These are phyloP conservation scores for Chouioia cunea DNA, from an alignment of 2,888 invertebrate species.

Conservation along the genomic window DNA sequence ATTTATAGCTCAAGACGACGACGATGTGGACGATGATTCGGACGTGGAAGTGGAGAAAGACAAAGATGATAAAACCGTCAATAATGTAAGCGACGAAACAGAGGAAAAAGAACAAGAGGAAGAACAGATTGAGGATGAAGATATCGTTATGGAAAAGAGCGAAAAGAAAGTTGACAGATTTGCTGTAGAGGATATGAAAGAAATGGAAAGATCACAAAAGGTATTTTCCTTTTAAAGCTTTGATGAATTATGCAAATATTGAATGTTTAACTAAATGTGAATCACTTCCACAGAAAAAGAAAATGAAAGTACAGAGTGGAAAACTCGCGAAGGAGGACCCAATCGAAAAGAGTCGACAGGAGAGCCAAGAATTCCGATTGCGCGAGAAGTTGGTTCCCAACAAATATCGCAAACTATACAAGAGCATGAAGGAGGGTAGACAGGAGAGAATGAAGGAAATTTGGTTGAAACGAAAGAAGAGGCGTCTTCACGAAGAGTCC, in stretches of 20 bases:
- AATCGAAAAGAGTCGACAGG: slow-evolving; percentile 73
- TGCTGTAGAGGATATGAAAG: slow-evolving; percentile 50
- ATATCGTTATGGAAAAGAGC: slow-evolving; percentile 54
- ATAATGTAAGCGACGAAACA: slow-evolving; percentile 37
- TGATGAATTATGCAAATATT: not conserved
- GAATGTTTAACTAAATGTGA: not conserved
- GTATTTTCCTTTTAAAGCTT: slow-evolving; percentile 15
- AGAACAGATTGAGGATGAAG: slow-evolving; percentile 44
- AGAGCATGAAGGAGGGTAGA: slow-evolving; percentile 79
- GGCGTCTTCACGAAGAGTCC: slow-evolving; percentile 78
- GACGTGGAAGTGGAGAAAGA: slow-evolving; percentile 17
- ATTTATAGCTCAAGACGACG: slow-evolving; percentile 36
- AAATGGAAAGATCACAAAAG: slow-evolving; percentile 42
- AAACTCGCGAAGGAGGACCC: slow-evolving; percentile 79
- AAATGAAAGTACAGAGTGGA: slow-evolving; percentile 81
- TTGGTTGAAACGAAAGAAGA: slow-evolving; percentile 84
- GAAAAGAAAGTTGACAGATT: slow-evolving; percentile 51
- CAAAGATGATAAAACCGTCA: slow-evolving; percentile 38
- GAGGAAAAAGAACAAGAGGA: slow-evolving; percentile 47
- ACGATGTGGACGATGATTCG: slow-evolving; percentile 44
- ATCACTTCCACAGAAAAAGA: slow-evolving; percentile 65
- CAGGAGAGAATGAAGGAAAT: slow-evolving; percentile 76
- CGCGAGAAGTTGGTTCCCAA: slow-evolving; percentile 96
- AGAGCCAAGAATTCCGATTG: slow-evolving; percentile 82
- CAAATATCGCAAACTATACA: slow-evolving; percentile 92